Base-by-base conservation (phyloP, 1,140 invertebrate species). In the Zeugodacus cucurbitae region DNA sequence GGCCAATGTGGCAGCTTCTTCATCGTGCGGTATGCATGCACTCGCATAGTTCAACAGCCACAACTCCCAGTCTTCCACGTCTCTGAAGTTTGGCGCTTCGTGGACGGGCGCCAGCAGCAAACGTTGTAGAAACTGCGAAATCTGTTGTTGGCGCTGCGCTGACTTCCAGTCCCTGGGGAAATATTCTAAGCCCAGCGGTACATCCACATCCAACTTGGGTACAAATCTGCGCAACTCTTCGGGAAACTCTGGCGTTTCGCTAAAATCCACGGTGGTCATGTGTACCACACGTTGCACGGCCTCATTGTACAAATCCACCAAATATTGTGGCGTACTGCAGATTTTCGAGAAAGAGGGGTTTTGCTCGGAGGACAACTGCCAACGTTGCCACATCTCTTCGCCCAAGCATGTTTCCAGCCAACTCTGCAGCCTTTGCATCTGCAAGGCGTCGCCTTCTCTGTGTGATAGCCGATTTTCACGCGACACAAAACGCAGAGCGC, bases 231-330 rank as follows among this genome's bases (percentile, higher is more conserved):
- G 94, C 54, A 96, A 94, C 58, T 95, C 94, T 1, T 93, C 89
- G 0, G 95, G 94, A 89, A 96, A 95, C 89, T 93, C 92, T 0
- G 94, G 94, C 62, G 94, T 94, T 48, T 93, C 90, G 0, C 90
- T 91, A 59, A 94, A 90, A 20, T 95, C 94, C 93, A 96, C 94
- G 32, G 95, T 94, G n/a, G 95, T 91, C 62, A 96, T 94, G 41
- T 94, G 90, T n/a, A 94, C 95, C 29, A 96, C 90, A 89, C 95
- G 95, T 82, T 94, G 93, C 5, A 97, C 94, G 57, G 95, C 95
- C 89, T 95, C 94, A 90, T 97, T 97, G 89, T 96, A 96, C 54
- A 96, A 91, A 48, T 94, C 91, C 29, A 95, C 94, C 5, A 96
- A 94, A 89, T 95, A 95, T 88, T 95, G 94, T 0, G 96, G 94